Evolutionary conservation across 1,140 invertebrate genomes (phyloP).

Genomic region (Pentalonia nigronervosa): DNA sequence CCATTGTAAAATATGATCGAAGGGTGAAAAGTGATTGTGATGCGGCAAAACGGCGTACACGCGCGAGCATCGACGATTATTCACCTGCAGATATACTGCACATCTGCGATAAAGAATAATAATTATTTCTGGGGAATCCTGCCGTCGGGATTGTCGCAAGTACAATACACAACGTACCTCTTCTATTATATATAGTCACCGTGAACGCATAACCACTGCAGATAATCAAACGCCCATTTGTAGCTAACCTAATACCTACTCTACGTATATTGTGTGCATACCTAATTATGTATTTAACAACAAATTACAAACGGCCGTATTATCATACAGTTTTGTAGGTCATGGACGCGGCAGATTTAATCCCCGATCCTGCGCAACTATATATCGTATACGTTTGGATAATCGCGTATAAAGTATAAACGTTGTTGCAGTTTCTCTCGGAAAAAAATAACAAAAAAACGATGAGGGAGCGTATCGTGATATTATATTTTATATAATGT

Average conservation of each 20-base stretch:
- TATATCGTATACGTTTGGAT: neutral
- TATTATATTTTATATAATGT: neutral
- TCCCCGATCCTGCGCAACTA: neutral
- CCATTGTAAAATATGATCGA: too few relatives aligned
- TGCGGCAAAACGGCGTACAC: neutral
- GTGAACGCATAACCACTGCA: neutral
- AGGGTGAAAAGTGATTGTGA: neutral
- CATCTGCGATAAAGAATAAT: conserved; percentile 4
- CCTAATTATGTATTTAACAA: neutral
- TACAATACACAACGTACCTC: too few relatives aligned
- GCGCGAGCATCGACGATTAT: neutral
- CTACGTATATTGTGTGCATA: neutral
- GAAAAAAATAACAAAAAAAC: neutral
- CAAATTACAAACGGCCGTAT: neutral
- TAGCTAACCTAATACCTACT: neutral
- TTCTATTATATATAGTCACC: too few relatives aligned
- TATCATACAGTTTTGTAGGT: neutral
- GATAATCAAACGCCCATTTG: neutral
- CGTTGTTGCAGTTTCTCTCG: neutral
- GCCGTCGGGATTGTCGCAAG: neutral
- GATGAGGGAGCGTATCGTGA: neutral
- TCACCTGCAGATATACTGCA: neutral
- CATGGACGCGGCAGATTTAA: neutral
- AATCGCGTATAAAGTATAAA: neutral
- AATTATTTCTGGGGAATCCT: neutral